phyloP scores from a whole-genome alignment of 2,797 vertebrate species.

The Rhynchotus rufescens region DNA sequence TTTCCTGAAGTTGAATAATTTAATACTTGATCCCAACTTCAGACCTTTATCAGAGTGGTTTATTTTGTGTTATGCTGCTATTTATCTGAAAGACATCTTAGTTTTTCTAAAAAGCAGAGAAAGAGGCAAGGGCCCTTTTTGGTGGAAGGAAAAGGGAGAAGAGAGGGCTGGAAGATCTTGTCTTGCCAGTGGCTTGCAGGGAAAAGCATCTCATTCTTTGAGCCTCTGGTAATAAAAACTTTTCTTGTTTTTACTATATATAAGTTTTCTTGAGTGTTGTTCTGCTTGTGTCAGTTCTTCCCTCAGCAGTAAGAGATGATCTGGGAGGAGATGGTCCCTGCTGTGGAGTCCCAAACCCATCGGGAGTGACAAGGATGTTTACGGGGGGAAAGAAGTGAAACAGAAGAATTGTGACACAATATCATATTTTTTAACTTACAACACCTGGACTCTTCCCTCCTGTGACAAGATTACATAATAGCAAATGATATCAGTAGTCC shows the following conservation, averaged over 20 bases:
- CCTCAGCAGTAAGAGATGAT: not conserved
- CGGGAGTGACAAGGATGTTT: not conserved
- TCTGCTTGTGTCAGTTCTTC: not conserved
- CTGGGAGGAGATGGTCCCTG: not conserved
- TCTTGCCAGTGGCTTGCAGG: not conserved
- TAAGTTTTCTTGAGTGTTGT: not conserved
- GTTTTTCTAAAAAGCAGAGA: not conserved
- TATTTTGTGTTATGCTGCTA: not conserved
- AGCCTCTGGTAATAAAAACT: not conserved
- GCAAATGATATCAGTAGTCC: not conserved
- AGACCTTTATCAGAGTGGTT: not conserved
- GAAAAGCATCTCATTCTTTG: not conserved
- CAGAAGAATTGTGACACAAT: accelerated
- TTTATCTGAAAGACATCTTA: not conserved
- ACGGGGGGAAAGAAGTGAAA: not conserved
- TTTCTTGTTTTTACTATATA: not conserved
- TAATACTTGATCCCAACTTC: not conserved
- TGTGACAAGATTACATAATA: not conserved
- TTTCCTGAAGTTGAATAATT: not conserved
- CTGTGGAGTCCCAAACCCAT: not conserved
- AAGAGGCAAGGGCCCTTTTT: not conserved
- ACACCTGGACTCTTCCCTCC: not conserved
- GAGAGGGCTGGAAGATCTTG: not conserved
- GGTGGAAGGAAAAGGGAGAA: not conserved
- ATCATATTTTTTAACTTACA: not conserved